Conservation (phyloP, 2,888 invertebrate genomes). For the Proisotoma minuta region DNA sequence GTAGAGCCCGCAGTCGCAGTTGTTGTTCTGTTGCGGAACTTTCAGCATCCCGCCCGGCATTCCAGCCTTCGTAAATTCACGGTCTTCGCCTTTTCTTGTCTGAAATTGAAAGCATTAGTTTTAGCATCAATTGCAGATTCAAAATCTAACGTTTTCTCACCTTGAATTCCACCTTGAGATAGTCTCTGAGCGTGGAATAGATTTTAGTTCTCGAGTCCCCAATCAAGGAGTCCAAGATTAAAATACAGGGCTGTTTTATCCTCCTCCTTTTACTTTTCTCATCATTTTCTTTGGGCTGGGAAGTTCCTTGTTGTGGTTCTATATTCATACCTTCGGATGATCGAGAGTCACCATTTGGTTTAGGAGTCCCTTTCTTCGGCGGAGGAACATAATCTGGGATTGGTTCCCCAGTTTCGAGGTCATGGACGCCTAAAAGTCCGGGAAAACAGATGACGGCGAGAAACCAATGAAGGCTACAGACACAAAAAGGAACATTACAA, state of each 20-base stretch:
- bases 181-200: slow-evolving; percentile 84
- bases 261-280: slow-evolving; percentile 1
- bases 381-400: slow-evolving; percentile 22
- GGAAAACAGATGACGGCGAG: slow-evolving; percentile 95
- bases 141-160: slow-evolving; percentile 49
- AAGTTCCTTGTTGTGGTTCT: background rate
- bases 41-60: slow-evolving; percentile 82
- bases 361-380: background rate
- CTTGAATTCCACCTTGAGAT: slow-evolving; percentile 79
- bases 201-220: slow-evolving; percentile 73
- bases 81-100: slow-evolving; percentile 61
- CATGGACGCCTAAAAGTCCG: slow-evolving; percentile 59
- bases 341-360: background rate
- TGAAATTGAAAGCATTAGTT: slow-evolving; percentile 10
- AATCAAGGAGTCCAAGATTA: slow-evolving; percentile 91
- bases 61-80: slow-evolving; percentile 72
- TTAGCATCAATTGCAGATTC: background rate
- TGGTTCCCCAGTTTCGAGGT: slow-evolving; percentile 19
- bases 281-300: background rate
- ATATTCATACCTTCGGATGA: background rate
- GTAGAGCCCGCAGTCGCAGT: slow-evolving; percentile 93
- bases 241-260: slow-evolving; percentile 66
- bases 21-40: slow-evolving; percentile 97
- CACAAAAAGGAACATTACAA: background rate
- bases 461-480: slow-evolving; percentile 80